These are phyloP conservation scores for Pygoscelis adeliae DNA, from an alignment of 2,113 vertebrate genomes.

Conservation along the genomic window DNA sequence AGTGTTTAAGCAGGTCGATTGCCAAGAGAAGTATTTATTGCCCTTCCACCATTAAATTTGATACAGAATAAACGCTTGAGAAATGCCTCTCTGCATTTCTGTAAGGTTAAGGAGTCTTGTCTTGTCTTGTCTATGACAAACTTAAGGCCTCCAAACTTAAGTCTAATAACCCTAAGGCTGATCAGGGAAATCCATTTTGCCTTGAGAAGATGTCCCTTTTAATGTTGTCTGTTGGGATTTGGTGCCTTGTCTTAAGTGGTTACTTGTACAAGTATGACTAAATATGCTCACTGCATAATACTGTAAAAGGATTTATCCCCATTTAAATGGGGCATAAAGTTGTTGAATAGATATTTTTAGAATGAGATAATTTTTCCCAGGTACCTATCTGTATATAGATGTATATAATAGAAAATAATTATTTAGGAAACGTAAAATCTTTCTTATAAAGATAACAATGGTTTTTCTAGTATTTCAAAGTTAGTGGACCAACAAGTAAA, in stretches of 20 bases:
- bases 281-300: slow-evolving; percentile 10
- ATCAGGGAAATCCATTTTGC: slow-evolving; percentile 2
- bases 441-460: not conserved
- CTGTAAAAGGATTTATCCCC: slow-evolving; percentile 36
- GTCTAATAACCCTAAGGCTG: not conserved
- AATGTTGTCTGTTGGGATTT: slow-evolving; percentile 7
- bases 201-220: slow-evolving; percentile 10
- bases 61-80: not conserved
- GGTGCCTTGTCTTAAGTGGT: slow-evolving; percentile 10
- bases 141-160: not conserved
- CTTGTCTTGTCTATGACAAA: not conserved
- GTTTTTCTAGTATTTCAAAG: not conserved
- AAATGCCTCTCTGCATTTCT: not conserved
- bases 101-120: not conserved
- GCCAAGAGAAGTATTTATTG: not conserved
- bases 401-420: not conserved
- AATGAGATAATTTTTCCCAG: not conserved
- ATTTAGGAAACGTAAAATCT: not conserved
- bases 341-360: slow-evolving; percentile 24
- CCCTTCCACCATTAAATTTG: not conserved
- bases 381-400: not conserved
- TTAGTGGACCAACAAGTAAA: not conserved
- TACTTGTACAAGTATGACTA: slow-evolving; percentile 3
- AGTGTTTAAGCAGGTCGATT: not conserved
- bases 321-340: not conserved